These are phyloP conservation scores for Papilio polytes DNA, from an alignment of 1,140 invertebrate genomes.

Conservation along the genomic window DNA sequence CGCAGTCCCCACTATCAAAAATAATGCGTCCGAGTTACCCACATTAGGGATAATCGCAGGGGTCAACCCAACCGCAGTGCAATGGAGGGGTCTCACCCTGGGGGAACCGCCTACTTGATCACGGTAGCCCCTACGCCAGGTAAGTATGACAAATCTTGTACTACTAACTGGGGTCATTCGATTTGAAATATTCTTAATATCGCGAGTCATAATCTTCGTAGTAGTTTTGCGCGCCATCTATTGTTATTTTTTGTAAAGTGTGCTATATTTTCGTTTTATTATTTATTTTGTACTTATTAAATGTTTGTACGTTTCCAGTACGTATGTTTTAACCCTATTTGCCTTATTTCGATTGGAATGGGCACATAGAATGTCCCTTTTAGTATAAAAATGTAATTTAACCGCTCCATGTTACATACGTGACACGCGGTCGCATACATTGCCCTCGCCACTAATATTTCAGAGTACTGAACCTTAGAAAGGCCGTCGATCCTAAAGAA, in stretches of 20 bases:
- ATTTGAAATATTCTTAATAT: neutral
- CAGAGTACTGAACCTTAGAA: neutral
- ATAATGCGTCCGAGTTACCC: too few species aligned
- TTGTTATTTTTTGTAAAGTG: neutral
- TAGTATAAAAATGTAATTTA: slow-evolving; percentile 4
- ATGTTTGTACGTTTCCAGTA: neutral
- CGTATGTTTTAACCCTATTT: neutral
- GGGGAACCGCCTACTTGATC: slow-evolving; percentile 38
- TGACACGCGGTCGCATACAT: neutral
- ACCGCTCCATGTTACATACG: neutral
- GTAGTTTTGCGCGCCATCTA: neutral
- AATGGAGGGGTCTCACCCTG: slow-evolving; percentile 37
- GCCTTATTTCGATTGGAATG: neutral
- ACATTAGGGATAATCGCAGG: slow-evolving; percentile 34
- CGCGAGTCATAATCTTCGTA: neutral
- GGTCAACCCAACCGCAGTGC: slow-evolving; percentile 38
- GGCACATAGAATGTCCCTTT: neutral
- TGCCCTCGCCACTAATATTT: neutral
- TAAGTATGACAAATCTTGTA: neutral
- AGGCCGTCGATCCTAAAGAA: neutral
- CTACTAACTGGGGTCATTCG: neutral
- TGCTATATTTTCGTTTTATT: neutral
- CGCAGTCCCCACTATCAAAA: too few species aligned
- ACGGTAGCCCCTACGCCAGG: slow-evolving; percentile 38
- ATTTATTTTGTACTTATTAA: neutral